A percentile compares a stretch with the other conserved stretches of the same genome.
These are phyloP conservation scores for Carettochelys insculpta DNA, from an alignment of 2,113 vertebrate species.

Conservation along the genomic window DNA sequence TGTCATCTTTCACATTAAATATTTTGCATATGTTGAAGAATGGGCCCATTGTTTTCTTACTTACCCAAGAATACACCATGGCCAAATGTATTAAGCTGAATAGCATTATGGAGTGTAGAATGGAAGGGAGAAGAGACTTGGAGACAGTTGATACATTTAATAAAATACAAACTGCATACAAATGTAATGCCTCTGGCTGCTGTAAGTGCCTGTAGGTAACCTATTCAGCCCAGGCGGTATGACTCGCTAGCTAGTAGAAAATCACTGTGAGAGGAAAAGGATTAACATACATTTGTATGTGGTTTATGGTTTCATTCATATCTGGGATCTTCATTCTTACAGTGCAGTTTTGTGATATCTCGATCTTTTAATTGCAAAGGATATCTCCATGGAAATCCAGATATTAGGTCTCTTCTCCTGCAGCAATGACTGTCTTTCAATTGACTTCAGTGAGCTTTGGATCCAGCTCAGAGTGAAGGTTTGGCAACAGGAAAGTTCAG, in stretches of 20 bases:
- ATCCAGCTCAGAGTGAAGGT: background rate
- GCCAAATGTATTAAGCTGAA: background rate
- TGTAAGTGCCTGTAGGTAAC: background rate
- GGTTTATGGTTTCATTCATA: background rate
- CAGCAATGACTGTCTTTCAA: background rate
- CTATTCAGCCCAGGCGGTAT: background rate
- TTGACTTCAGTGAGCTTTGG: background rate
- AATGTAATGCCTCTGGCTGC: background rate
- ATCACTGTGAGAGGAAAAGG: background rate
- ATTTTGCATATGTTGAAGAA: background rate
- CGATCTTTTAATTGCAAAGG: background rate
- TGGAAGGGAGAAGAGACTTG: background rate
- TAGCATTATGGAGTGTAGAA: background rate
- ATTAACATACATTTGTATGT: background rate
- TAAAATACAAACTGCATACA: background rate
- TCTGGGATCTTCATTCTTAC: constrained; percentile 7
- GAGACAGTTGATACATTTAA: background rate
- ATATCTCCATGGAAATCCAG: background rate
- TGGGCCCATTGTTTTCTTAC: constrained; percentile 2
- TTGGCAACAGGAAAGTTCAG: background rate
- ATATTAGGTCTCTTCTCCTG: background rate
- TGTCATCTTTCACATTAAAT: constrained; percentile 13
- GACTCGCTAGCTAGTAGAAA: background rate
- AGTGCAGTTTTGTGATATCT: background rate
- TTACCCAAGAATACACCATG: background rate